Evolutionary conservation across 2,888 invertebrate genomes (phyloP).

Genomic region (Volucella zonaria): DNA sequence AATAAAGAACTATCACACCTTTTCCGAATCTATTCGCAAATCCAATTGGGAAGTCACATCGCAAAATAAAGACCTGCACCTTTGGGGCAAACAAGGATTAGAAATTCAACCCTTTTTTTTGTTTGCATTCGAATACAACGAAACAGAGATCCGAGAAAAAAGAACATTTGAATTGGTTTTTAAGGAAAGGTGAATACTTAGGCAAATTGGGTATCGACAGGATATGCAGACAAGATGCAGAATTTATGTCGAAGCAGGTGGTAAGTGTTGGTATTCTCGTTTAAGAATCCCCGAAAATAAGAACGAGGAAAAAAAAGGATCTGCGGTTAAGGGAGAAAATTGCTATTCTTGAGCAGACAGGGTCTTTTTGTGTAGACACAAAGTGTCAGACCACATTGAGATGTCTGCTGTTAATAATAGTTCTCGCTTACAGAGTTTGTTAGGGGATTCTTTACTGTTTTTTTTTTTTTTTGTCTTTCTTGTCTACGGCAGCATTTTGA

Average conservation of each 20-base stretch:
- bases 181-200: constrained; percentile 59
- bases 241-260: constrained; percentile 70
- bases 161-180: neutral
- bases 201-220: constrained; percentile 72
- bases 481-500: constrained; percentile 43
- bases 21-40: constrained; percentile 25
- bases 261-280: constrained; percentile 3
- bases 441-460: neutral
- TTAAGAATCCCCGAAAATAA: too few species aligned
- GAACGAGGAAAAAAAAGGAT: constrained; percentile 13
- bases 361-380: constrained; percentile 42
- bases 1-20: constrained; percentile 45
- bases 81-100: constrained; percentile 50
- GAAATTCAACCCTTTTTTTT: constrained; percentile 54
- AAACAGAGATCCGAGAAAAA: neutral
- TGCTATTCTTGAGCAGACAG: constrained; percentile 24
- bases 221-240: constrained; percentile 72
- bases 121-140: neutral
- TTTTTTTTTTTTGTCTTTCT: constrained; percentile 3
- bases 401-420: constrained; percentile 71
- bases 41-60: constrained; percentile 15
- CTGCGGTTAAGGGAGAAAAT: constrained; percentile 52
- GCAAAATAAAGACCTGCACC: constrained; percentile 40
- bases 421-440: constrained; percentile 24
- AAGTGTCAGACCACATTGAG: constrained; percentile 71